Conservation (phyloP, 2,888 invertebrate genomes). For the Hyles lineata region DNA sequence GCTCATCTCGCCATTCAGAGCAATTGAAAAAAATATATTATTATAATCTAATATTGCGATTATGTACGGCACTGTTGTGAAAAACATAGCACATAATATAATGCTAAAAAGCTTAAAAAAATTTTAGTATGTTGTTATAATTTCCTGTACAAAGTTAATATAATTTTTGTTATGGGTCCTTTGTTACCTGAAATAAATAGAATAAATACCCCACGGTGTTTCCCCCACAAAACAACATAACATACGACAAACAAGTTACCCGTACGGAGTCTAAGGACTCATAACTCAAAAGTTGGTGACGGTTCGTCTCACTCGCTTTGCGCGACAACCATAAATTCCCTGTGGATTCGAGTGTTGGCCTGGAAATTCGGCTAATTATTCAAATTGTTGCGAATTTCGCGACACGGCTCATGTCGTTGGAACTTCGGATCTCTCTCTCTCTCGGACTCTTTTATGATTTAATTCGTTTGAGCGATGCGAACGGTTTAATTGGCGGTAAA, state of each 20-base stretch:
- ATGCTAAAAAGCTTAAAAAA: too few species aligned
- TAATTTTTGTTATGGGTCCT: too few species aligned
- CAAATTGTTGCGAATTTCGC: slow-evolving; percentile 56
- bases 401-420: slow-evolving; percentile 10
- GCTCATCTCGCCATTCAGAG: too few species aligned
- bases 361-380: slow-evolving; percentile 63
- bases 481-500: neutral
- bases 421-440: neutral
- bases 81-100: too few species aligned
- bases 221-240: neutral
- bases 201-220: too few species aligned
- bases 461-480: neutral
- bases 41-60: too few species aligned
- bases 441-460: neutral
- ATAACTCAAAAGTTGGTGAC: slow-evolving; percentile 53
- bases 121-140: too few species aligned
- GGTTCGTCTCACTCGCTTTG: slow-evolving; percentile 41
- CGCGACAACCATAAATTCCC: slow-evolving; percentile 48
- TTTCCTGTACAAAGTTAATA: too few species aligned
- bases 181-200: too few species aligned
- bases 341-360: slow-evolving; percentile 49
- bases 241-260: slow-evolving; percentile 4
- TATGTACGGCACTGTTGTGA: too few species aligned
- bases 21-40: too few species aligned
- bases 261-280: slow-evolving; percentile 43